These are phyloP conservation scores for Leucophenga maculata DNA, from an alignment of 2,888 invertebrate species.

Conservation along the genomic window DNA sequence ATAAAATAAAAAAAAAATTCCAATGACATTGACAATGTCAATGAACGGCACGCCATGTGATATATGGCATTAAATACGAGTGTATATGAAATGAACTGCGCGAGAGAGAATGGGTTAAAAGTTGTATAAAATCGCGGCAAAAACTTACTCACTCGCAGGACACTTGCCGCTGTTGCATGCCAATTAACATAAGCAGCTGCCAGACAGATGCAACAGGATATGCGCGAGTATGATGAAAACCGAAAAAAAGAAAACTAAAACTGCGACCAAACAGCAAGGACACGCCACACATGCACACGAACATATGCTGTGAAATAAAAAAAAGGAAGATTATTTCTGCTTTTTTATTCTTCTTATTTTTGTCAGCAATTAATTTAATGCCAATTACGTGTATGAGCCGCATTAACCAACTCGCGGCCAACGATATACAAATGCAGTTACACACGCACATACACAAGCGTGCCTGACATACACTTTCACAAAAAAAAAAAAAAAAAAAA, in stretches of 20 bases:
- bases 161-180: constrained; percentile 37
- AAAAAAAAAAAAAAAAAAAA: neutral
- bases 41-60: constrained; percentile 47
- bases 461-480: neutral
- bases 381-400: constrained; percentile 64
- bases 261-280: constrained; percentile 7
- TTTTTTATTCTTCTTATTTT: constrained; percentile 37
- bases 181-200: constrained; percentile 63
- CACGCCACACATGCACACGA: constrained; percentile 27
- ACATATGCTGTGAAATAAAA: neutral
- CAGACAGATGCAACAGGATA: constrained; percentile 47
- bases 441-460: constrained; percentile 23
- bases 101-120: neutral
- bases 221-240: constrained; percentile 37
- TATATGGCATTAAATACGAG: too few relatives aligned
- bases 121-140: neutral
- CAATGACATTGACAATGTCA: constrained; percentile 68
- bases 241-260: constrained; percentile 60
- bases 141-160: neutral
- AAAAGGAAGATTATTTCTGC: constrained; percentile 9
- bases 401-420: constrained; percentile 53
- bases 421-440: neutral
- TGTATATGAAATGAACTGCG: neutral
- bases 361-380: constrained; percentile 62
- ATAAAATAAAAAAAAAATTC: constrained; percentile 42